These are phyloP conservation scores for Hippolais icterina DNA, from an alignment of 2,113 vertebrate genomes.

Conservation along the genomic window DNA sequence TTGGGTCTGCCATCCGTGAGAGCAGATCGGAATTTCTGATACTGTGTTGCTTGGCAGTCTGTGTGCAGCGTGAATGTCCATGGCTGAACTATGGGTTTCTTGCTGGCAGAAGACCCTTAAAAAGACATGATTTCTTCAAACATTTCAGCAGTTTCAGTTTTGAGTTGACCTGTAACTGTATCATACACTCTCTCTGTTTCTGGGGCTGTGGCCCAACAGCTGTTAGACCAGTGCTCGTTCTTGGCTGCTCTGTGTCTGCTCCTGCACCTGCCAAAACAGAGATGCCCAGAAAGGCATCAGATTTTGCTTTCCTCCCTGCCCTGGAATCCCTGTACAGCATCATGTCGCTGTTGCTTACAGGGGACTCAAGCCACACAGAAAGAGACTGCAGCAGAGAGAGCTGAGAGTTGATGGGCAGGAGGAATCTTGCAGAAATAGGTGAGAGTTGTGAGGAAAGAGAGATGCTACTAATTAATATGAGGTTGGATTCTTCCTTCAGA, in stretches of 20 bases:
- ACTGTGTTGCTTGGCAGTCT: rapidly evolving
- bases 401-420: not conserved
- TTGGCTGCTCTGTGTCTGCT: not conserved
- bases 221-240: not conserved
- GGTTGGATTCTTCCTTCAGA: not conserved
- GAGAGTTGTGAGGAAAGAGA: not conserved
- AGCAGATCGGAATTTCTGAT: not conserved
- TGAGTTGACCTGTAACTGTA: not conserved
- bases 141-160: not conserved
- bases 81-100: not conserved
- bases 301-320: not conserved
- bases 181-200: not conserved
- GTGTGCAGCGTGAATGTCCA: not conserved
- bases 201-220: not conserved
- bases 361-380: no score
- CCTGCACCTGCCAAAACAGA: not conserved
- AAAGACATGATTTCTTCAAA: not conserved
- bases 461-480: not conserved
- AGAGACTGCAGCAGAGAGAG: not conserved
- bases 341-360: not conserved
- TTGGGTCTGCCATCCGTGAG: not conserved
- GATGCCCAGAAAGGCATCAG: not conserved
- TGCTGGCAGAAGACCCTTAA: not conserved
- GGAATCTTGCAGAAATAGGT: not conserved
- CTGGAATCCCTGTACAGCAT: not conserved